Evolutionary conservation across 2,888 invertebrate species (phyloP).

Genomic region (Torymus aiolomorphi): DNA sequence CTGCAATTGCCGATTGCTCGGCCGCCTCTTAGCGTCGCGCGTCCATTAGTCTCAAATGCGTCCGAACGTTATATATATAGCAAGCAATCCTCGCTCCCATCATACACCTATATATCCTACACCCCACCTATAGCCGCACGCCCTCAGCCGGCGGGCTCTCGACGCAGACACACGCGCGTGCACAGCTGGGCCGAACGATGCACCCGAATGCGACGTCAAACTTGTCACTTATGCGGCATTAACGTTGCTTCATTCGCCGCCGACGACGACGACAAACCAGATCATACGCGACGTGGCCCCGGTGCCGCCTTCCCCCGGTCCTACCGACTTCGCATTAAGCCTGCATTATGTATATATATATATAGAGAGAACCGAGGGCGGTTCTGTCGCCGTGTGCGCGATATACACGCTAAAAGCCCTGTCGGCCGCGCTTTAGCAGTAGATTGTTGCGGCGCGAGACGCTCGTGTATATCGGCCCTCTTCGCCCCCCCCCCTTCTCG

Average conservation of each 20-base stretch:
- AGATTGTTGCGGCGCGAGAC: constrained; percentile 32
- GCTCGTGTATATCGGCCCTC: not conserved
- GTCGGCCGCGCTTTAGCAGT: constrained; percentile 43
- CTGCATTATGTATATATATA: constrained; percentile 35
- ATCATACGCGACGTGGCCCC: constrained; percentile 34
- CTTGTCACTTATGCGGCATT: constrained; percentile 35
- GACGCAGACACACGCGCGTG: no score
- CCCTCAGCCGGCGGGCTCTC: no score
- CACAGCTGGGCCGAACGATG: no score
- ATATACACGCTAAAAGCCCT: constrained; percentile 49
- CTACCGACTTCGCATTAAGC: constrained; percentile 51
- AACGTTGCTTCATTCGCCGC: constrained; percentile 18
- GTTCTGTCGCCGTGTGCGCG: not conserved
- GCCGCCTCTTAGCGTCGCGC: no score
- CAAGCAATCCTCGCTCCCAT: no score
- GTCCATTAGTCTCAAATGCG: no score
- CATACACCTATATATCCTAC: no score
- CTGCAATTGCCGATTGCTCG: no score
- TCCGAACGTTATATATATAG: no score
- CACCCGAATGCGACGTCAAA: not conserved
- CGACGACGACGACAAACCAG: constrained; percentile 35
- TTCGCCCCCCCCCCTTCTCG: not conserved
- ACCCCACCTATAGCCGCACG: no score
- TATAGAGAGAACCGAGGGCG: not conserved
- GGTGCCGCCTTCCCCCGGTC: not conserved